Conservation (phyloP, 2,113 vertebrate species). For the Xyrauchen texanus region DNA sequence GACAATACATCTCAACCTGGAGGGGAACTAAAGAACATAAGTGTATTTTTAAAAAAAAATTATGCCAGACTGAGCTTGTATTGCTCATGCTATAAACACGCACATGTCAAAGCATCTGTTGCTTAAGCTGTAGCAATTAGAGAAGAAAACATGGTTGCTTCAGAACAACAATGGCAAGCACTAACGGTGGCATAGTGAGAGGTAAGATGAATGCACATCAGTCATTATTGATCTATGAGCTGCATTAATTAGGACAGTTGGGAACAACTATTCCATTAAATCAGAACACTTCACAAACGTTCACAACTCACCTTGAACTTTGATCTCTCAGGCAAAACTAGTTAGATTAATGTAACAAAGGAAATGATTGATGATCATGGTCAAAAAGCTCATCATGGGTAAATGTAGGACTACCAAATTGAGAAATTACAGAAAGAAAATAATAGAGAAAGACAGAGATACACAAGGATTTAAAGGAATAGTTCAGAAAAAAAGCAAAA, state of each 20-base stretch:
- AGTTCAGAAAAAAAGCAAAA: too few species aligned
- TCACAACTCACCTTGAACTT: conserved; percentile 11
- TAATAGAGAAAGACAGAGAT: too few species aligned
- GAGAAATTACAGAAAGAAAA: neutral
- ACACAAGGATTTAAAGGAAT: too few species aligned
- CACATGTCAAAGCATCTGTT: conserved; percentile 14
- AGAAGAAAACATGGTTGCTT: conserved; percentile 7
- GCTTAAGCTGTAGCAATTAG: conserved; percentile 19
- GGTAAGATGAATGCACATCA: conserved; percentile 42
- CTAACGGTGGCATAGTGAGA: neutral
- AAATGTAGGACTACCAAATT: conserved; percentile 10
- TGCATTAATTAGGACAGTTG: conserved; percentile 42
- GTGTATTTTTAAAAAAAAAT: neutral
- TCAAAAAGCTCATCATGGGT: neutral
- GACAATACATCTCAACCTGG: conserved; percentile 67
- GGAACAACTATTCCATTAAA: conserved; percentile 43
- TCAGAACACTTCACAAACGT: conserved; percentile 12
- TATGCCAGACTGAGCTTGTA: neutral
- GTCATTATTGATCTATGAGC: conserved; percentile 35
- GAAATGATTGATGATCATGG: conserved; percentile 19
- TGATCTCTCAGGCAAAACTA: conserved; percentile 9
- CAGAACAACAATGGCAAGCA: conserved; percentile 8
- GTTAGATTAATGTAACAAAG: neutral
- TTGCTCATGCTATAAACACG: neutral
- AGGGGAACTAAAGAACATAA: conserved; percentile 22